Evolutionary conservation across 2,888 invertebrate species (phyloP).

Genomic region (Tricholauxania praeusta): DNA sequence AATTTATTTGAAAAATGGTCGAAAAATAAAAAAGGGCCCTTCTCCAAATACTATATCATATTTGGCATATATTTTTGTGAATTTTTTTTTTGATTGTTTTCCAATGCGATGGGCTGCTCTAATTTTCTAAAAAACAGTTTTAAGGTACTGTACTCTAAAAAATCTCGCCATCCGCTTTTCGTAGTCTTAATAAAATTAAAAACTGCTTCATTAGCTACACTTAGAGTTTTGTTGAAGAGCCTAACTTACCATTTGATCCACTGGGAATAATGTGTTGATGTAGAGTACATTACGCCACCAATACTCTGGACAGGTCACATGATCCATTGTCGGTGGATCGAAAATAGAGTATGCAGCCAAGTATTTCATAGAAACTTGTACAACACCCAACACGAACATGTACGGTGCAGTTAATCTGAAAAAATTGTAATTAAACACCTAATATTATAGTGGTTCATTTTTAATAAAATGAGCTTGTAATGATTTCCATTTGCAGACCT

Average conservation of each 20-base stretch:
- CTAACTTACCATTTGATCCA: conserved; percentile 81
- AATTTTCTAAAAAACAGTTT: no score
- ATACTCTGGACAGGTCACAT: conserved; percentile 84
- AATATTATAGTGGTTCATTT: not conserved
- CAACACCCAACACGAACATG: conserved; percentile 84
- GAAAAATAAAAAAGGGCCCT: no score
- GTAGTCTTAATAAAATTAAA: no score
- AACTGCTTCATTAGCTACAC: not conserved
- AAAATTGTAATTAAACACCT: conserved; percentile 26
- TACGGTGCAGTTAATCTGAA: conserved; percentile 83
- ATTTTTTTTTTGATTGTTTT: no score
- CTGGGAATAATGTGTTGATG: conserved; percentile 87
- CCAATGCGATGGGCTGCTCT: no score
- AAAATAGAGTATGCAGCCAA: conserved; percentile 84
- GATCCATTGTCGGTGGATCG: conserved; percentile 85
- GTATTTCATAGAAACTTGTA: conserved; percentile 90
- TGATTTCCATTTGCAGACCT: conserved; percentile 69
- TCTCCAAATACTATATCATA: no score
- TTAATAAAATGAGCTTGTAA: not conserved
- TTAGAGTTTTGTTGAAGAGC: not conserved
- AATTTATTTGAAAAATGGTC: no score
- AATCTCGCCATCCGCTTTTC: no score
- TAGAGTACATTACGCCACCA: conserved; percentile 92
- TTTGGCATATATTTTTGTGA: no score
- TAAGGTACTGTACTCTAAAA: no score